Evolutionary conservation across 2,113 vertebrate species (phyloP).

Genomic region (Myanophis thanlyinensis): DNA sequence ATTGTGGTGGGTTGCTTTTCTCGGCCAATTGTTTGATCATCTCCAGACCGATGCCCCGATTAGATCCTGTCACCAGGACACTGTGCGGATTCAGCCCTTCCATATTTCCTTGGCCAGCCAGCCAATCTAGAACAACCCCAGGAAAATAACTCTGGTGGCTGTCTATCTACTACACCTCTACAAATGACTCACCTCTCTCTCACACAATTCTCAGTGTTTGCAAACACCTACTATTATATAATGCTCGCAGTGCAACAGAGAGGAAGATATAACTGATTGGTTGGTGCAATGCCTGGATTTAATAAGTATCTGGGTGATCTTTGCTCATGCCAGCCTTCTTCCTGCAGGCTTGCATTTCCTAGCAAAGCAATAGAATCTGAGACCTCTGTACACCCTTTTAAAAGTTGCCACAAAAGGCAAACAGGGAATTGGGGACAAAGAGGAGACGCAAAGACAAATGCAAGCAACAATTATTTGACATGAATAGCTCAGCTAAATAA

Average conservation of each 20-base stretch:
- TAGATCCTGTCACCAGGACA: conserved; percentile 64
- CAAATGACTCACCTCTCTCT: not conserved
- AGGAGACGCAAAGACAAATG: not conserved
- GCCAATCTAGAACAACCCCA: too few species aligned
- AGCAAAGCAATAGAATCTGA: not conserved
- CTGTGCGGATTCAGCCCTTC: not conserved
- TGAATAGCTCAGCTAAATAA: not conserved
- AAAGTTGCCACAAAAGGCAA: not conserved
- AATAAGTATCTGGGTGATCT: not conserved
- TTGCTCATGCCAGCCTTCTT: not conserved
- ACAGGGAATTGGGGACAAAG: not conserved
- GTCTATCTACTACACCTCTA: not conserved
- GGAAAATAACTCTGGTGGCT: not conserved
- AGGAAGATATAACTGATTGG: not conserved
- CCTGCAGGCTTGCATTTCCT: not conserved
- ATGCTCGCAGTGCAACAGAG: too few species aligned
- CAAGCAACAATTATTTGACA: not conserved
- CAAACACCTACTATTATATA: not conserved
- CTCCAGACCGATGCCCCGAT: conserved; percentile 65
- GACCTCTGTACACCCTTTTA: too few species aligned
- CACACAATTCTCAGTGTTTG: not conserved
- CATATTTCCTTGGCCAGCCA: not conserved
- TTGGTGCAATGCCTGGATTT: not conserved
- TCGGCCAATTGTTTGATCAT: conserved; percentile 18
- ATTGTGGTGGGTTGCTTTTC: not conserved